Conservation (phyloP, 2,797 vertebrate species). For the Tympanoctomys barrerae region DNA sequence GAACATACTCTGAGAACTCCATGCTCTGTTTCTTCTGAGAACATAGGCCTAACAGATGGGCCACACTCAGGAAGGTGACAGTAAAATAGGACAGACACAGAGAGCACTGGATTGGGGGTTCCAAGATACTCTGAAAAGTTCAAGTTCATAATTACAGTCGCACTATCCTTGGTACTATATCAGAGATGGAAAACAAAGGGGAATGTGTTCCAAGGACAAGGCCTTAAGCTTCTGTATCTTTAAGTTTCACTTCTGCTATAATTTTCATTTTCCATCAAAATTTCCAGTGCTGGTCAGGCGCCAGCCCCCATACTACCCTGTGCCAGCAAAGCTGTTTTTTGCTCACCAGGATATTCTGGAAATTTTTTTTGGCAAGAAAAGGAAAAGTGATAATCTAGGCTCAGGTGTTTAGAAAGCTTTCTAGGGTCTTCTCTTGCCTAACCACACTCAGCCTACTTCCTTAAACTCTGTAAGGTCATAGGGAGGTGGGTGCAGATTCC, state of each 20-base stretch:
- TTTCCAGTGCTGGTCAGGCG: constrained; percentile 25
- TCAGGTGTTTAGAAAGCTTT: background rate
- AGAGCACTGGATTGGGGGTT: background rate
- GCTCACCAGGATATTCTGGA: constrained; percentile 52
- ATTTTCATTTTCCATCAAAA: constrained; percentile 42
- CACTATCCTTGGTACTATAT: background rate
- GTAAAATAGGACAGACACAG: background rate
- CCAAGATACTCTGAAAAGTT: constrained; percentile 9
- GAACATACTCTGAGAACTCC: background rate
- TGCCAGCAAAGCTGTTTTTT: constrained; percentile 40
- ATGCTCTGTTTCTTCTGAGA: background rate
- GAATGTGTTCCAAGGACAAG: background rate
- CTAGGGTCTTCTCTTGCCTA: constrained; percentile 61
- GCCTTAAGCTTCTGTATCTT: background rate
- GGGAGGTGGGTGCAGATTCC: background rate
- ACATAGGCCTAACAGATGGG: background rate
- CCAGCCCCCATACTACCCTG: background rate
- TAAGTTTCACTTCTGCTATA: constrained; percentile 4
- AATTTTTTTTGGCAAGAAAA: constrained; percentile 6
- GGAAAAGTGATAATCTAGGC: constrained; percentile 45
- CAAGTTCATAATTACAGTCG: background rate
- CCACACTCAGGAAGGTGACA: accelerated
- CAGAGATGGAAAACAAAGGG: background rate
- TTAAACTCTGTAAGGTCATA: constrained; percentile 25
- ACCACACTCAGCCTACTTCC: background rate